Conservation (phyloP, 2,797 vertebrate species). For the Danio jaintianensis region DNA sequence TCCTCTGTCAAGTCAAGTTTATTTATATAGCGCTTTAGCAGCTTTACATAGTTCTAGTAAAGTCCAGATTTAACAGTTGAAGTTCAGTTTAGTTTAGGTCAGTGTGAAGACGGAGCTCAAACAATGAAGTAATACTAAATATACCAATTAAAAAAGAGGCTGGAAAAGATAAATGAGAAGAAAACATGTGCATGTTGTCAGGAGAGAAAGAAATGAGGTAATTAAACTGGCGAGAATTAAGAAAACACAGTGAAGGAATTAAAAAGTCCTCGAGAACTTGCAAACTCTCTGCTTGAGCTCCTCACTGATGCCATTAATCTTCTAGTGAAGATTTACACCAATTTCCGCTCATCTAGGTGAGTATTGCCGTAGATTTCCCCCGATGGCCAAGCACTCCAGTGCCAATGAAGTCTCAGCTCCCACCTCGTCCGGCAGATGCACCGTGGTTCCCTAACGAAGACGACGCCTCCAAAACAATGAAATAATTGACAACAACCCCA, state of each 20-base stretch:
- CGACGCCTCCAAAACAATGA: slow-evolving; percentile 65
- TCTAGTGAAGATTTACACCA: slow-evolving; percentile 69
- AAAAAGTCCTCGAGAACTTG: slow-evolving; percentile 24
- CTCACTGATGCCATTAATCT: slow-evolving; percentile 67
- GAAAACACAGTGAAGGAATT: slow-evolving; percentile 14
- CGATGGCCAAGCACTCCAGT: slow-evolving; percentile 53
- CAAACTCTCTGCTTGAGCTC: slow-evolving; percentile 55
- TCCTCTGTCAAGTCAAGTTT: no score
- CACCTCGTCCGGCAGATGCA: slow-evolving; percentile 65
- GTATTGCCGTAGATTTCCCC: slow-evolving; percentile 68
- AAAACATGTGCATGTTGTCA: background rate
- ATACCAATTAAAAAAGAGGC: slow-evolving; percentile 24
- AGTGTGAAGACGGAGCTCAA: background rate
- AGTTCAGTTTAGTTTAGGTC: no score
- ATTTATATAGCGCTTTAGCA: no score
- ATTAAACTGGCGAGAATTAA: slow-evolving; percentile 32
- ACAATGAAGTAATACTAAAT: slow-evolving; percentile 9
- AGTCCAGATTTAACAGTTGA: no score
- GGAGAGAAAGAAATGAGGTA: slow-evolving; percentile 6
- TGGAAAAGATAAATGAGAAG: background rate
- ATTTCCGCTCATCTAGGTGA: slow-evolving; percentile 62
- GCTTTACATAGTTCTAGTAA: no score
- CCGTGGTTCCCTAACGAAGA: slow-evolving; percentile 71
- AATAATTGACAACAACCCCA: slow-evolving; percentile 70
- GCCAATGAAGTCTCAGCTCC: slow-evolving; percentile 66